Evolutionary conservation across 2,113 vertebrate species (phyloP), one percentile per base, ranked within the genome.

Genomic region (Stercorarius parasiticus): DNA sequence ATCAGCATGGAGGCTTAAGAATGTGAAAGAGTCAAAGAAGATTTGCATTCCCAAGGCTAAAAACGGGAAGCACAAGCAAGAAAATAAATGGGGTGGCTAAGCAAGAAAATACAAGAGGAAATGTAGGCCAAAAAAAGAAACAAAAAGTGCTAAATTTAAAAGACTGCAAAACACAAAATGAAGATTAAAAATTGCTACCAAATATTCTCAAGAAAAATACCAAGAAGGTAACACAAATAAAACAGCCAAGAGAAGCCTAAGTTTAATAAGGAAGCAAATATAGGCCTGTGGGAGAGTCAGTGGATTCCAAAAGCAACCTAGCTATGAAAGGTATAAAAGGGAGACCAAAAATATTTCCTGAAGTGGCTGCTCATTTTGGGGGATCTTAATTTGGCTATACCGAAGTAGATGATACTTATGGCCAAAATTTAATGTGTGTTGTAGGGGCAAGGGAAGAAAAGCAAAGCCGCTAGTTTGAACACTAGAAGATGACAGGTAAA

Each of bases 1-100:
- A 94, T 88, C 97, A 97, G 97, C 97, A 96, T 93, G 97, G 38
- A 95, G 69, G 97, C 94, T 93, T 92, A 94, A 92, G 84, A 95
- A 92, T 88, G 86, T 83, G 76, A 91, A 82, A 78, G 38, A 88
- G 64, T 87, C 94, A 97, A 91, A 95, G 80, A 95, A 34, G 74
- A 94, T 93, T 90, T 93, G 90, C 86, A 84, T 96, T 96, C 95
- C 88, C 70, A 67, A 83, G 88, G 43, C 70, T 89, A 65, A 85
- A 96, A 92, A 53, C 0, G 20, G 88, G 93, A 96, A 94, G 53
- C 40, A 82, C 53, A 74, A 70, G 78, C 58, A 84, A 84, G 90
- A 95, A 92, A 96, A 88, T 79, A 94, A 93, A 84, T 67, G 65
- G 67, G 9, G 38, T 27, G 21, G 36, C 56, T 83, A 89, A 90